Evolutionary conservation across 2,113 vertebrate genomes (phyloP).

Genomic region (Chrysochloris asiatica): DNA sequence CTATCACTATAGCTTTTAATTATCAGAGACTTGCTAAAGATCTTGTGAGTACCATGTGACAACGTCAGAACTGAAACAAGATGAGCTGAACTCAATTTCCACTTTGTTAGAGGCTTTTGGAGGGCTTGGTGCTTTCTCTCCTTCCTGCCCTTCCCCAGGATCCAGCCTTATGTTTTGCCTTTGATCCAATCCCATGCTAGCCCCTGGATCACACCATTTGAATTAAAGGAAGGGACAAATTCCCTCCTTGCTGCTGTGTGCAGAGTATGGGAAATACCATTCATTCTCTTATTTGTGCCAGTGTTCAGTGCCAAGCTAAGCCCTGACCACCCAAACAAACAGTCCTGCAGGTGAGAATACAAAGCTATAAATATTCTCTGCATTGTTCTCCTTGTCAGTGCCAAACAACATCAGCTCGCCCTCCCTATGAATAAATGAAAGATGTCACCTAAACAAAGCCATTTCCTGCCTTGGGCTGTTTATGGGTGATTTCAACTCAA

Average conservation of each 20-base stretch:
- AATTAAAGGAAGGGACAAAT: not conserved
- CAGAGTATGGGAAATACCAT: not conserved
- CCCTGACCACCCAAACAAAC: not conserved
- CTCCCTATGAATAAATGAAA: slow-evolving; percentile 65
- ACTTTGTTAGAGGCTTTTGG: not conserved
- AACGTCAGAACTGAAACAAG: not conserved
- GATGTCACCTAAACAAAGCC: slow-evolving; percentile 45
- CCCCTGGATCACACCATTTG: not conserved
- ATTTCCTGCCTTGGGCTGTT: not conserved
- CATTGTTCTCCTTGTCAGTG: slow-evolving; percentile 36
- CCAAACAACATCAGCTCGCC: slow-evolving; percentile 30
- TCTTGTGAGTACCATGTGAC: not conserved
- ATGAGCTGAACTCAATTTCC: not conserved
- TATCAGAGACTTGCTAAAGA: not conserved
- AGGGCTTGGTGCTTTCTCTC: not conserved
- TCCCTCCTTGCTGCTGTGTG: not conserved
- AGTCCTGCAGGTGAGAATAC: slow-evolving; percentile 32
- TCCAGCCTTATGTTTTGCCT: not conserved
- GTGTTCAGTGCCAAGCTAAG: not conserved
- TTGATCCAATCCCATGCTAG: not conserved
- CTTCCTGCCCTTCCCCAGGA: too few relatives aligned
- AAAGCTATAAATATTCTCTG: slow-evolving; percentile 52
- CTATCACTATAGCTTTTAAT: too few relatives aligned
- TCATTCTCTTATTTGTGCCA: not conserved
- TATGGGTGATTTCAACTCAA: not conserved